Conservation (phyloP, 1,140 invertebrate species). For the Zaprionus africanus region DNA sequence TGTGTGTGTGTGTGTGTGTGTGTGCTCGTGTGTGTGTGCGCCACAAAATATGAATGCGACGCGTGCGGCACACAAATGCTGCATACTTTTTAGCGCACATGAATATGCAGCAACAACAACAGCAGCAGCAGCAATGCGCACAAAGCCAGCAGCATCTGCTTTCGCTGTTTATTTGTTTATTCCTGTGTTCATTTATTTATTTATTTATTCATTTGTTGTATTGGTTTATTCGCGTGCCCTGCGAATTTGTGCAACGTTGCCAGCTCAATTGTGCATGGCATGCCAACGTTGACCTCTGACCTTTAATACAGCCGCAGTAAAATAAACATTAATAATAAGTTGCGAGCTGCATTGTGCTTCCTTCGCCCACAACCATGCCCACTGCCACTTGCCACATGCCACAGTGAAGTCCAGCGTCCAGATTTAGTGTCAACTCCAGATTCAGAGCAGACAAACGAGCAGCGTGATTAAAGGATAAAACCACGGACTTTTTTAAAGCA, state of each 20-base stretch:
- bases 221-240: conserved; percentile 45
- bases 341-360: not conserved
- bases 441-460: conserved; percentile 12
- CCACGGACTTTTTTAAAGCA: not conserved
- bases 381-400: not conserved
- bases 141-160: conserved; percentile 22
- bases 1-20: not conserved
- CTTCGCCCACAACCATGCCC: not conserved
- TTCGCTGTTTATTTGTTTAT: conserved; percentile 50
- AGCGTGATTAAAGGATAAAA: not conserved
- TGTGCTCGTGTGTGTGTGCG: no score
- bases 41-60: conserved; percentile 11
- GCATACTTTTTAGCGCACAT: conserved; percentile 42
- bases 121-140: conserved; percentile 17
- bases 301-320: conserved; percentile 8
- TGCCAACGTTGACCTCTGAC: conserved; percentile 1
- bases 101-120: conserved; percentile 34
- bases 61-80: conserved; percentile 36
- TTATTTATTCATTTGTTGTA: conserved; percentile 25
- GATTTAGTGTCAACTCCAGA: not conserved
- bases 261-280: conserved; percentile 57
- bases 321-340: conserved; percentile 17
- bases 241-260: conserved; percentile 40
- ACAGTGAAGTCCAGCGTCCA: not conserved
- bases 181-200: conserved; percentile 9